These are phyloP conservation scores for Bursaphelenchus okinawaensis DNA, from an alignment of 2,888 invertebrate species.

Conservation along the genomic window DNA sequence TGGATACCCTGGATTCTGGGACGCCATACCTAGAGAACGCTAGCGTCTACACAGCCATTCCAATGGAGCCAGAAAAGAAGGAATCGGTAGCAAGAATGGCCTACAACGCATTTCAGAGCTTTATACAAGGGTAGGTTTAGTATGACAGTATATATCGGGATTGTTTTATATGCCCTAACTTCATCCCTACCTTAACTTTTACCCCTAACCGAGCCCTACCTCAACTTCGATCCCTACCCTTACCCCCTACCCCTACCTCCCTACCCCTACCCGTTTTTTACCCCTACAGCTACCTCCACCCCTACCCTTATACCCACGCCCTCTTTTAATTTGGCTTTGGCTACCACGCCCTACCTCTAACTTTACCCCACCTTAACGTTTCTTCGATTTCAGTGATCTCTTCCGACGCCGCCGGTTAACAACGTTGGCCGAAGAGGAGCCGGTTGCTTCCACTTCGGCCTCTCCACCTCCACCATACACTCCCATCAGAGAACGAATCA, in stretches of 20 bases:
- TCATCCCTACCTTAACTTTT: too few species aligned
- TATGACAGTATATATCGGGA: too few species aligned
- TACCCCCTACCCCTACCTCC: too few species aligned
- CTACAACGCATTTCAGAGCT: constrained; percentile 17
- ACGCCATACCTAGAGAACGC: not conserved
- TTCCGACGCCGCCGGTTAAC: not conserved
- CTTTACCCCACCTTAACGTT: too few species aligned
- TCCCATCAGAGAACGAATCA: constrained; percentile 22
- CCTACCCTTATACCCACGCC: too few species aligned
- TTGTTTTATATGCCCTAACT: too few species aligned
- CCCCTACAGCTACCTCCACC: too few species aligned
- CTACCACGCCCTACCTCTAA: too few species aligned
- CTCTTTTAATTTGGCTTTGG: too few species aligned
- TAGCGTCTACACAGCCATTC: not conserved
- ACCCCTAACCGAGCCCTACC: too few species aligned
- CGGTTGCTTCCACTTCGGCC: not conserved
- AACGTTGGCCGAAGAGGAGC: not conserved
- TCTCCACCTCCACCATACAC: constrained; percentile 10
- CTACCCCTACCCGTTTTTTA: too few species aligned
- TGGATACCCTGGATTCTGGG: not conserved
- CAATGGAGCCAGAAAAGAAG: constrained; percentile 12
- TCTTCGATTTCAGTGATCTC: not conserved
- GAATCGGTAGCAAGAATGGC: constrained; percentile 29
- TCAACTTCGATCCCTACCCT: too few species aligned
- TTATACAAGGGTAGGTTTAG: constrained; percentile 21